Conservation (phyloP, 2,888 invertebrate genomes). For the Apeira syringaria region DNA sequence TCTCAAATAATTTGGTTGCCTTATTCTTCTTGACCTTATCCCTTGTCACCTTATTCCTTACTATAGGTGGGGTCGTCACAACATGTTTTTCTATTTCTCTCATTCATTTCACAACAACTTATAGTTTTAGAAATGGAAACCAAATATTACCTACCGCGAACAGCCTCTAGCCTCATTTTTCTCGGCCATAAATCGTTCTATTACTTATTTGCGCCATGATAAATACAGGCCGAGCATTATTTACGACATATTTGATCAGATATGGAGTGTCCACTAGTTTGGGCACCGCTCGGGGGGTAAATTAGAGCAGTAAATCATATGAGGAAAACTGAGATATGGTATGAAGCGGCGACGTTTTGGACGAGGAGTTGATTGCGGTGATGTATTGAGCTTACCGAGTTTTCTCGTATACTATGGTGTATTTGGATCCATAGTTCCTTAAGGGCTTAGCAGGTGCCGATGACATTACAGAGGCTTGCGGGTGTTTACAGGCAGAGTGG, state of each 20-base stretch:
- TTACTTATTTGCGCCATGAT: slow-evolving; percentile 69
- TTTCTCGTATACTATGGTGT: background rate
- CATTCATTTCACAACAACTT: no score
- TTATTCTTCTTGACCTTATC: no score
- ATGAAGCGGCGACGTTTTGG: slow-evolving; percentile 41
- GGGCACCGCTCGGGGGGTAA: slow-evolving; percentile 54
- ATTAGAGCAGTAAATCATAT: slow-evolving; percentile 73
- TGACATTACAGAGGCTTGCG: no score
- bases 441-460: no score
- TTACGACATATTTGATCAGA: slow-evolving; percentile 77
- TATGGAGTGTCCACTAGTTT: slow-evolving; percentile 67
- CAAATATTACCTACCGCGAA: slow-evolving; percentile 36
- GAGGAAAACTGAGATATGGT: slow-evolving; percentile 47
- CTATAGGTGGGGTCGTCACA: no score
- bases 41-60: no score
- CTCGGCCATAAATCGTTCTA: slow-evolving; percentile 62
- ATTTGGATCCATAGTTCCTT: background rate
- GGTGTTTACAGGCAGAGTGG: no score
- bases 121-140: no score
- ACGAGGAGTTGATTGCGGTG: slow-evolving; percentile 31
- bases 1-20: no score
- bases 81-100: no score
- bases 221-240: slow-evolving; percentile 75
- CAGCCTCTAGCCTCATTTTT: slow-evolving; percentile 42
- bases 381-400: background rate